Base-by-base conservation (phyloP, 1,140 invertebrate species). In the Reticulitermes speratus region DNA sequence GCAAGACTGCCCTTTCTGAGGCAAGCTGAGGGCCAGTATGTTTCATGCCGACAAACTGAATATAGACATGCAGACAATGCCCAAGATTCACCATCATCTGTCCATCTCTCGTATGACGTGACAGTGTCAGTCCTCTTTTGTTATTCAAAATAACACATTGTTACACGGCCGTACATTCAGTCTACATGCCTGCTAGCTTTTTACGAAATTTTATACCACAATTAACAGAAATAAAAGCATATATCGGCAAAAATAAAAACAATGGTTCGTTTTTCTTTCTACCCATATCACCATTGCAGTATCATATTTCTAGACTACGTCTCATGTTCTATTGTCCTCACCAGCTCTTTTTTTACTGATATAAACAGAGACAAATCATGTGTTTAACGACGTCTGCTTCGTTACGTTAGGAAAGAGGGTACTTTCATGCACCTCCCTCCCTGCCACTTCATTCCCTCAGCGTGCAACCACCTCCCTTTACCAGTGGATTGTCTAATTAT, bases 191-290 rank as follows among this genome's bases (percentile, higher is more conserved):
- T 75, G n/a, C 25, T 75, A 75, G 65, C 65, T 75, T 75, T 75
- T 30, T 75, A 75, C 65, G 65, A 75, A 75, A 75, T 75, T 75
- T 75, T 75, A 75, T 75, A 75, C 65, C 65, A 75, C 65, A 75
- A 75, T 75, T 75, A 75, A 75, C 65, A 75, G 65, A 75, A 75
- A 75, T 75, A 75, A 30, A 75, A 75, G 65, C 65, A 75, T 75
- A 75, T 75, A 75, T 75, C 65, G 65, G 65, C n/a, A 75, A 75
- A 75, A 75, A 75, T 75, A 75, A 75, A 75, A 75, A 75, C 65
- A 75, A 75, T 75, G 65, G 65, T 75, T 75, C 65, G 12, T 75
- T 75, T 75, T 75, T 75, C 65, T 75, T 25, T 25, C 65, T 30
- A 25, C 16, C 65, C 65, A 75, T 75, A 75, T 75, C 65, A 75